Base-by-base conservation (phyloP, 1,140 invertebrate genomes). In the Cyrtorhinus lividipennis region DNA sequence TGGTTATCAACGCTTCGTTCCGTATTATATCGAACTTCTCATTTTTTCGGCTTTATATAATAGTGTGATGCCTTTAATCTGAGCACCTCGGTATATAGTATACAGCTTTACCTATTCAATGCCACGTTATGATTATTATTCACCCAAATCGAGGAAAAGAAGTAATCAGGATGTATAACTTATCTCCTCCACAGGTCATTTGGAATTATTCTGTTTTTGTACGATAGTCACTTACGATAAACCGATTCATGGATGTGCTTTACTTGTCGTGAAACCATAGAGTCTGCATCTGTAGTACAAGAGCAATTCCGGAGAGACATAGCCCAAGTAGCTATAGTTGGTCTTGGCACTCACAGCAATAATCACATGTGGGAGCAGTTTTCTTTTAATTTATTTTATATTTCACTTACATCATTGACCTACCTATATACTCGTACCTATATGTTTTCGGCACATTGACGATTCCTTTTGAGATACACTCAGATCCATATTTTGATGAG, bases 61-160 rank as follows among this genome's bases (percentile, higher is more conserved):
- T 62, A 62, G 61, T 62, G 61, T 45, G 61, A 62, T 62, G 61
- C 30, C 18, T 62, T n/a, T 27, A 27, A 62, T 62, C 61, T 62
- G 61, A 62, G 61, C 61, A 62, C 61, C 61, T 62, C 61, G 48
- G 61, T 62, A 62, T 24, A 24, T 25, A 27, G 20, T 18, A 56
- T 23, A 56, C 53, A 62, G 61, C 61, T 62, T 62, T 46, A 62
- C 27, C 20, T 56, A 18, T 61, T 46, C 20, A 53, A 13, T 13
- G 48, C 48, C 8, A 53, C 48, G n/a, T n/a, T n/a, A 38, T 38
- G 30, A 38, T 38, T 38, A 5, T 15, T 5, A 38, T 38, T 15
- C 15, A 38, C 30, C n/a, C n/a, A n/a, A n/a, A n/a, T n/a, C n/a
- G n/a, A n/a, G n/a, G n/a, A n/a, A n/a, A 38, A 38, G 30, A 38